Percentiles rank a stretch among this genome's conserved stretches.
These are phyloP conservation scores for Bryconaethiops microstoma DNA, from an alignment of 2,797 vertebrate genomes.

Conservation along the genomic window DNA sequence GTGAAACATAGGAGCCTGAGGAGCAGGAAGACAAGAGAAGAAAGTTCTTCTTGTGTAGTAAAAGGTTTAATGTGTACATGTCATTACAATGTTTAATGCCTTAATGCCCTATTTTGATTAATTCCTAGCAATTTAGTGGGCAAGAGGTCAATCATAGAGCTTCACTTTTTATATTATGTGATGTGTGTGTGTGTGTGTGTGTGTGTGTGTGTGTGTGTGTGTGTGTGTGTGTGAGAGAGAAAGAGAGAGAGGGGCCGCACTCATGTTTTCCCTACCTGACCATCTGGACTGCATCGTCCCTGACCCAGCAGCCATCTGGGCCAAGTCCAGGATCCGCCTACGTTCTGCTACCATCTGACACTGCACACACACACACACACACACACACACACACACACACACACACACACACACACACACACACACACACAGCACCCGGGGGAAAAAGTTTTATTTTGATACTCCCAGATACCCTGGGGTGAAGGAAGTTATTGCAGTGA, in stretches of 20 bases:
- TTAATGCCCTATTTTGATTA: conserved; percentile 42
- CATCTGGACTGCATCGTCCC: conserved; percentile 59
- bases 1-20: conserved; percentile 36
- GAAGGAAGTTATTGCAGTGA: conserved; percentile 33
- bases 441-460: conserved; percentile 50
- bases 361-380: conserved; percentile 26
- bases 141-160: not conserved
- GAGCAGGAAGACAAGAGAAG: conserved; percentile 36
- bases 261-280: conserved; percentile 54
- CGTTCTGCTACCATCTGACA: conserved; percentile 42
- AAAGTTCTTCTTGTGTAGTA: conserved; percentile 14
- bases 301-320: conserved; percentile 60
- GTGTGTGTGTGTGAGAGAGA: conserved; percentile 1
- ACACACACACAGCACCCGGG: not conserved
- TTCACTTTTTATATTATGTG: conserved; percentile 14
- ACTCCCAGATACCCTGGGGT: conserved; percentile 35
- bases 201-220: conserved; percentile 28
- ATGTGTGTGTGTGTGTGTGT: conserved; percentile 33
- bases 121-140: conserved; percentile 10
- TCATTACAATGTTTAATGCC: conserved; percentile 17
- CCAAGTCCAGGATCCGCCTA: conserved; percentile 51
- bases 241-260: not conserved
- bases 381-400: conserved; percentile 29
- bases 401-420: conserved; percentile 25
- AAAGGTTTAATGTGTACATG: conserved; percentile 16